Evolutionary conservation across 2,113 vertebrate genomes (phyloP).

Genomic region (Excalfactoria chinensis): DNA sequence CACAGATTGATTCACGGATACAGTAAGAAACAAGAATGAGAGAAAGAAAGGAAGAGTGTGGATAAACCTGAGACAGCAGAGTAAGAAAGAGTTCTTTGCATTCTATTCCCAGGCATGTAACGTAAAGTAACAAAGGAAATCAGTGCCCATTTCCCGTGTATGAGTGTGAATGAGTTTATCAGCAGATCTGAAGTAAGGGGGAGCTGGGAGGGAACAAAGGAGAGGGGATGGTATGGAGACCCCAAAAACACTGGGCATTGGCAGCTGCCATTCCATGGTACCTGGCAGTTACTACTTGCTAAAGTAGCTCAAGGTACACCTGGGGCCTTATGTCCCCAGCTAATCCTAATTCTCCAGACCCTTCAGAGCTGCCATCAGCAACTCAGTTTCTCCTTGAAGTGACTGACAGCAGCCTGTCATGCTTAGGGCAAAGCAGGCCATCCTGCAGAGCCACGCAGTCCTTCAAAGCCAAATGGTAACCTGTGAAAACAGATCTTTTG

Average conservation of each 20-base stretch:
- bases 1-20: neutral
- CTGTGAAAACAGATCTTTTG: neutral
- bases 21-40: neutral
- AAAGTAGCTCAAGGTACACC: neutral
- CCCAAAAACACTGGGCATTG: neutral
- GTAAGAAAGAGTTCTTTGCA: neutral
- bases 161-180: neutral
- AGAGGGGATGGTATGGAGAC: neutral
- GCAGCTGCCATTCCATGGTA: neutral
- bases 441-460: neutral
- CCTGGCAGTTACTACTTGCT: neutral
- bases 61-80: neutral
- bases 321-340: neutral
- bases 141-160: rapidly evolving
- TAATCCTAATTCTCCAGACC: neutral
- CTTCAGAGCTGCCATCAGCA: neutral
- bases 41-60: neutral
- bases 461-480: neutral
- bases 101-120: neutral
- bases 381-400: rapidly evolving
- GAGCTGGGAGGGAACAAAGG: no score
- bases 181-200: neutral
- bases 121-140: neutral
- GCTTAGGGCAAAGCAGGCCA: neutral
- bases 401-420: neutral